Percentiles rank a stretch among this genome's conserved stretches.
phyloP scores from a whole-genome alignment of 92 coral and sea anemone genomes.

The Paramuricea clavata region DNA sequence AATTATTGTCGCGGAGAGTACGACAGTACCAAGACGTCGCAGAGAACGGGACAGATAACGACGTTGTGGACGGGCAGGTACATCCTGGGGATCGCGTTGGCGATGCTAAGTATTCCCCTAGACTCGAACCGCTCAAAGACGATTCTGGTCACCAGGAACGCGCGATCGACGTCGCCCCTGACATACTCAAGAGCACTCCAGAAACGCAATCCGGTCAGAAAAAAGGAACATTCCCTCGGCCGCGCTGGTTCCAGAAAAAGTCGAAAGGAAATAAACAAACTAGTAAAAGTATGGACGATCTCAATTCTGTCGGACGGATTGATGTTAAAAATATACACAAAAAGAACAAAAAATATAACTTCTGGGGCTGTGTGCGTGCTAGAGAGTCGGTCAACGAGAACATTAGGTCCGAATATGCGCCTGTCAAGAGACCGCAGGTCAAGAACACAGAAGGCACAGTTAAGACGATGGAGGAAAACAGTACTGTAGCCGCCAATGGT shows the following conservation, averaged over 20 bases:
- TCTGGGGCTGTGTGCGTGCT: slow-evolving; percentile 54
- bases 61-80: slow-evolving; percentile 7
- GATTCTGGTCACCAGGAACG: slow-evolving; percentile 26
- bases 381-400: slow-evolving; percentile 44
- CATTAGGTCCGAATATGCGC: slow-evolving; percentile 50
- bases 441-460: not conserved
- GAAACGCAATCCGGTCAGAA: slow-evolving; percentile 1
- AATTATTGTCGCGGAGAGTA: slow-evolving; percentile 38
- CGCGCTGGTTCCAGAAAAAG: slow-evolving; percentile 19
- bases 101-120: slow-evolving; percentile 27
- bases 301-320: slow-evolving; percentile 21
- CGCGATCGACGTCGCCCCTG: slow-evolving; percentile 42
- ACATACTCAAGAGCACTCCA: slow-evolving; percentile 33
- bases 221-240: not conserved
- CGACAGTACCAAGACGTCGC: slow-evolving; percentile 33
- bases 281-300: slow-evolving; percentile 47
- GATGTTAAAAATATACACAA: slow-evolving; percentile 46
- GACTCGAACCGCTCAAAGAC: not conserved
- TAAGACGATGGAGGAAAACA: not conserved
- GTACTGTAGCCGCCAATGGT: not conserved
- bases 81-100: slow-evolving; percentile 35
- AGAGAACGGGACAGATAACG: not conserved
- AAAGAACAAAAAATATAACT: slow-evolving; percentile 46
- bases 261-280: slow-evolving; percentile 6
- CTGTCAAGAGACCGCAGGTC: slow-evolving; percentile 47